phyloP scores from a whole-genome alignment of 2,113 vertebrate species.

The Gambusia holbrooki region DNA sequence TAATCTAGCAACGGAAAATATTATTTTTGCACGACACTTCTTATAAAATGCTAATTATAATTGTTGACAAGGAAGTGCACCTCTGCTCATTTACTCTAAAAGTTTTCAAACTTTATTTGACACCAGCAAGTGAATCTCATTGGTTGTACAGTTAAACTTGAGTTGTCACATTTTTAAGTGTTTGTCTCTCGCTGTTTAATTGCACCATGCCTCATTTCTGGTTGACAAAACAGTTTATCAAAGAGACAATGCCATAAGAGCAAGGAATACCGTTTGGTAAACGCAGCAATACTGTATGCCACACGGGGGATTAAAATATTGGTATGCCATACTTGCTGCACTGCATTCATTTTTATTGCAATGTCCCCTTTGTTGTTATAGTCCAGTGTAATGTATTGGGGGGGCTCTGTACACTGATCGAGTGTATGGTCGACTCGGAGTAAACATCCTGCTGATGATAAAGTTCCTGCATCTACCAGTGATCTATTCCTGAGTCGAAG shows the following conservation, averaged over 20 bases:
- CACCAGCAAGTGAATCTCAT: not conserved
- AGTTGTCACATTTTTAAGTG: not conserved
- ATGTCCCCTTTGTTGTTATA: conserved; percentile 40
- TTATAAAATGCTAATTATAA: not conserved
- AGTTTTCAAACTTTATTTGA: not conserved
- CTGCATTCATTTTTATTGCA: conserved; percentile 52
- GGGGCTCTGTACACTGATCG: conserved; percentile 54
- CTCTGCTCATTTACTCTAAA: not conserved
- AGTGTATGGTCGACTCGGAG: conserved; percentile 57
- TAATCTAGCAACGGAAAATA: too few relatives aligned
- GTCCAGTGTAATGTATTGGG: conserved; percentile 53
- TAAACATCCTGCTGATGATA: conserved; percentile 68
- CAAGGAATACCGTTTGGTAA: conserved; percentile 19
- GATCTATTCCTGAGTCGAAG: conserved; percentile 64
- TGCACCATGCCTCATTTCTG: not conserved
- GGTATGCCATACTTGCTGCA: conserved; percentile 42
- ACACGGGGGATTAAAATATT: conserved; percentile 47
- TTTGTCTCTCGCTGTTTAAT: conserved; percentile 11
- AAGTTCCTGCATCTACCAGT: conserved; percentile 60
- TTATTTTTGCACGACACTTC: too few relatives aligned
- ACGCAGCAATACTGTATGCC: conserved; percentile 27
- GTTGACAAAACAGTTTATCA: conserved; percentile 9
- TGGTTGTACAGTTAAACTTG: not conserved
- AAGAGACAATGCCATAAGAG: not conserved
- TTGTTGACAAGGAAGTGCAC: not conserved